These are phyloP conservation scores for Coturnix japonica DNA, from an alignment of 2,113 vertebrate species.

Conservation along the genomic window DNA sequence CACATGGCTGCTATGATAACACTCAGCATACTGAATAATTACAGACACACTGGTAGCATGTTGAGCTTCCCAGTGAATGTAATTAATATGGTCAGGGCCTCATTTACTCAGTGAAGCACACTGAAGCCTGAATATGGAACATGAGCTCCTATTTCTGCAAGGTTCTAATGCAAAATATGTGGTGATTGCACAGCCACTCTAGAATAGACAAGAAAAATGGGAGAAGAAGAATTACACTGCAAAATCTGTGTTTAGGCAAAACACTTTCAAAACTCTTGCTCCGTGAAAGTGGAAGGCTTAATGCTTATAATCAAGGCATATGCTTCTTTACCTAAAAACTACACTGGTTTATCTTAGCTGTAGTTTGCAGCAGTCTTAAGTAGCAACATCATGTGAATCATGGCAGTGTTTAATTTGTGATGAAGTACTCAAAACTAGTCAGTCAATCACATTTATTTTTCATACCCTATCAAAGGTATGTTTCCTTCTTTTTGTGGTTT, in stretches of 20 bases:
- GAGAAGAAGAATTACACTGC: background rate
- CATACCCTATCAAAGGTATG: background rate
- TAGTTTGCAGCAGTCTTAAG: background rate
- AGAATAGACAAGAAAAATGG: background rate
- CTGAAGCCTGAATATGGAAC: background rate
- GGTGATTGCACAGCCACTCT: background rate
- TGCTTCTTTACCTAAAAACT: background rate
- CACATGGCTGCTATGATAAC: constrained; percentile 64
- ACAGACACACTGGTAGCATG: constrained; percentile 44
- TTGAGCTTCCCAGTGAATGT: constrained; percentile 48
- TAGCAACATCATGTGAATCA: background rate
- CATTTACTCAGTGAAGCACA: constrained; percentile 58
- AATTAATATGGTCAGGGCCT: constrained; percentile 52
- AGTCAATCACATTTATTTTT: background rate
- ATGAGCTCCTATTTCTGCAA: background rate
- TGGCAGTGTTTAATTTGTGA: fast-evolving
- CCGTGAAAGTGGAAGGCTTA: background rate
- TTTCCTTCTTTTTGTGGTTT: background rate
- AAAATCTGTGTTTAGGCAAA: background rate
- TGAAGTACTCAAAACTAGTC: background rate
- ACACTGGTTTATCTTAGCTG: background rate
- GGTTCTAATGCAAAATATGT: background rate
- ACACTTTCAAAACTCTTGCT: background rate
- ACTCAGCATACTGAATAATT: constrained; percentile 66
- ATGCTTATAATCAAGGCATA: background rate